Conservation (phyloP, 2,888 invertebrate genomes). For the Tetropium fuscum region DNA sequence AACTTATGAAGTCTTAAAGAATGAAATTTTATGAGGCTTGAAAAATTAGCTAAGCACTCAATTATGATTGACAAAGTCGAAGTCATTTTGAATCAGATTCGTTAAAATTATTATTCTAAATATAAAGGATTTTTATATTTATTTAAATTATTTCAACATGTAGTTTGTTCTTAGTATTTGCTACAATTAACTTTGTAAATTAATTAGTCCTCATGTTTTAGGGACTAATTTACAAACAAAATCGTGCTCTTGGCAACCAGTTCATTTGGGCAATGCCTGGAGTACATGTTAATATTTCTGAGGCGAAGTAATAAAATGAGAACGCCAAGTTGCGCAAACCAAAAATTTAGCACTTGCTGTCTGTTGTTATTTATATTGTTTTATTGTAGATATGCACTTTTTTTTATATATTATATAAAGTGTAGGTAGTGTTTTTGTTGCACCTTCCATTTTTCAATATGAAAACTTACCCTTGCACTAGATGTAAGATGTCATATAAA, state of each 20-base stretch:
- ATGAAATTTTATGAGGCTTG: constrained; percentile 19
- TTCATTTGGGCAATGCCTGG: no score
- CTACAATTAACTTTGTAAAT: no score
- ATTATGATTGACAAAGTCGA: constrained; percentile 43
- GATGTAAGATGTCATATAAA: constrained; percentile 41
- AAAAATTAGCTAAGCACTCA: constrained; percentile 36
- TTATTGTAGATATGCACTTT: constrained; percentile 46
- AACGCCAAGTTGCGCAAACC: constrained; percentile 26
- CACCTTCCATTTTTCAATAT: constrained; percentile 33
- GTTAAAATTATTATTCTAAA: constrained; percentile 29
- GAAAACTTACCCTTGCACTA: constrained; percentile 39
- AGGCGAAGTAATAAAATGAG: constrained; percentile 30
- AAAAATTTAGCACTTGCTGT: constrained; percentile 41
- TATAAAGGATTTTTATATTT: no score
- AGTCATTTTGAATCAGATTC: constrained; percentile 36
- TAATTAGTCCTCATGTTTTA: no score
- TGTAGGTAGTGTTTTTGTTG: constrained; percentile 41
- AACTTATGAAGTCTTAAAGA: constrained; percentile 19
- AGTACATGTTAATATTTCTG: constrained; percentile 14
- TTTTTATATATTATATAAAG: constrained; percentile 35
- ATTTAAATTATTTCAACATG: constrained; percentile 13
- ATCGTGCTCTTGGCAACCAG: no score
- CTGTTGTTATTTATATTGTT: constrained; percentile 44
- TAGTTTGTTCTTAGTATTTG: constrained; percentile 26
- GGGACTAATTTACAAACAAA: no score